Conservation (phyloP, 2,888 invertebrate species). For the Melieria crassipennis region DNA sequence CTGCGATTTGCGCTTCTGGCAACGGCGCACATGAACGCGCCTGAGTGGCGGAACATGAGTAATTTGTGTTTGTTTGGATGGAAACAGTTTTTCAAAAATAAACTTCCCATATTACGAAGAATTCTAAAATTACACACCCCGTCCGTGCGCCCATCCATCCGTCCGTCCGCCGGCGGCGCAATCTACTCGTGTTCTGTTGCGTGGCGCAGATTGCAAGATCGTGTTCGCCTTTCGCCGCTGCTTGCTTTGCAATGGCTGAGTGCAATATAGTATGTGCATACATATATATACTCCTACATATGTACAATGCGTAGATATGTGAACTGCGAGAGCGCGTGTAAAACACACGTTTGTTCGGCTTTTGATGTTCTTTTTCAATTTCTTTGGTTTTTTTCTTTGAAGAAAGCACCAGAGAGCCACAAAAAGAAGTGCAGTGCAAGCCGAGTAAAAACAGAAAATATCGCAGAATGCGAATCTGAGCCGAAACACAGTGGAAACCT, state of each 20-base stretch:
- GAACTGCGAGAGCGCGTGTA: not conserved
- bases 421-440: not conserved
- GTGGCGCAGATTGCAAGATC: slow-evolving; percentile 18
- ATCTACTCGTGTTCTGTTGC: too few relatives aligned
- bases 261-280: too few relatives aligned
- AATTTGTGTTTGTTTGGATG: slow-evolving; percentile 23
- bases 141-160: not conserved
- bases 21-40: not conserved
- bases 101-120: slow-evolving; percentile 53
- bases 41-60: slow-evolving; percentile 8
- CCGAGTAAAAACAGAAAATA: too few relatives aligned
- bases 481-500: not conserved
- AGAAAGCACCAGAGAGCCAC: not conserved
- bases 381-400: too few relatives aligned
- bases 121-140: slow-evolving; percentile 55
- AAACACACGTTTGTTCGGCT: slow-evolving; percentile 7
- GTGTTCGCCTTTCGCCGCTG: slow-evolving; percentile 15
- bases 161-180: too few relatives aligned
- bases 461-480: too few relatives aligned
- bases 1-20: too few relatives aligned
- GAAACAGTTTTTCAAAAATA: slow-evolving; percentile 47
- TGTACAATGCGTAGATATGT: not conserved
- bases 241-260: not conserved
- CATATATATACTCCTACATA: slow-evolving; percentile 2
- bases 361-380: too few relatives aligned